phyloP scores from a whole-genome alignment of 1,140 invertebrate species.

The Pteromalus puparum region DNA sequence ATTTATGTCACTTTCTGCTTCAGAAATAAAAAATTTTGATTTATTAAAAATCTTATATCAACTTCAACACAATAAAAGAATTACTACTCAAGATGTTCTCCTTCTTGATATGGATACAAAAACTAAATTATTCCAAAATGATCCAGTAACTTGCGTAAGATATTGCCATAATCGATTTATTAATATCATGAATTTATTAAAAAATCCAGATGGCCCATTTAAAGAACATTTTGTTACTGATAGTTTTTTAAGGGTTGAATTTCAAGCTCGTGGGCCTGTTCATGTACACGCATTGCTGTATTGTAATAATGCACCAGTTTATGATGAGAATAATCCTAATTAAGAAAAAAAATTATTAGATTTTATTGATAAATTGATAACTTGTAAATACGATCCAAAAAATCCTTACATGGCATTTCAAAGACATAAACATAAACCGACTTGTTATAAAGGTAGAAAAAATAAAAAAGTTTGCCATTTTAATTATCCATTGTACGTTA shows the following conservation, averaged over 20 bases:
- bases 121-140: constrained; percentile 48
- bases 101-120: constrained; percentile 36
- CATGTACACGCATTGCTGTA: constrained; percentile 30
- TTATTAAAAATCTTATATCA: constrained; percentile 42
- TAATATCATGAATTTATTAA: too few relatives aligned
- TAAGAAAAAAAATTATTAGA: background rate
- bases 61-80: constrained; percentile 17
- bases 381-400: constrained; percentile 40
- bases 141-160: too few relatives aligned
- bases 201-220: too few relatives aligned
- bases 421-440: background rate
- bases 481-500: background rate
- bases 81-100: constrained; percentile 21
- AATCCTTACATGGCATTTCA: constrained; percentile 32
- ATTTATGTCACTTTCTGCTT: constrained; percentile 34
- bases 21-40: constrained; percentile 26
- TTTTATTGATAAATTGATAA: constrained; percentile 18
- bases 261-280: constrained; percentile 47
- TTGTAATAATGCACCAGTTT: constrained; percentile 38
- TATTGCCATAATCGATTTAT: too few relatives aligned
- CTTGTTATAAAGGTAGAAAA: constrained; percentile 44
- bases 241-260: constrained; percentile 45
- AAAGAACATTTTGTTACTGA: constrained; percentile 39
- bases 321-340: constrained; percentile 15
- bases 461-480: constrained; percentile 41